Conservation (phyloP, 2,113 vertebrate genomes). For the Carassius gibelio region DNA sequence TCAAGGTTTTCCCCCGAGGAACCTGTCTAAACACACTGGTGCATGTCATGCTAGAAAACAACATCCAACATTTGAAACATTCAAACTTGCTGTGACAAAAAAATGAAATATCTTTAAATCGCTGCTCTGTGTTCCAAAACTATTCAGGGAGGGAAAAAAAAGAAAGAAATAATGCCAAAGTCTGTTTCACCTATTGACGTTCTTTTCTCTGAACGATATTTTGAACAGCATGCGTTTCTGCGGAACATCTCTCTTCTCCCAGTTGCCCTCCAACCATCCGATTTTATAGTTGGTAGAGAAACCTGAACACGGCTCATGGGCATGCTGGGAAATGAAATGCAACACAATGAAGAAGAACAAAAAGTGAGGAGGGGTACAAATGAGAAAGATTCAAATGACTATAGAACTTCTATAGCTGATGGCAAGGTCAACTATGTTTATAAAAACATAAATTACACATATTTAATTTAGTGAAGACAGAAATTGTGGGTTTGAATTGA, state of each 20-base stretch:
- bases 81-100: not conserved
- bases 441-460: slow-evolving; percentile 63
- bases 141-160: not conserved
- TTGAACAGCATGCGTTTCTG: slow-evolving; percentile 48
- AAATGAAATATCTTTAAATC: not conserved
- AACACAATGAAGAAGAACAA: slow-evolving; percentile 45
- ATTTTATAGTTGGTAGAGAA: slow-evolving; percentile 52
- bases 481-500: slow-evolving; percentile 57
- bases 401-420: slow-evolving; percentile 54
- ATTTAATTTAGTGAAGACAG: slow-evolving; percentile 63
- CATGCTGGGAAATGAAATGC: slow-evolving; percentile 57
- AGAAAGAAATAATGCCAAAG: slow-evolving; percentile 13
- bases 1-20: not conserved
- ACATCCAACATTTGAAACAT: not conserved
- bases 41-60: not conserved
- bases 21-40: not conserved
- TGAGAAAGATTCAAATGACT: slow-evolving; percentile 54
- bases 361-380: slow-evolving; percentile 38
- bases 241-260: slow-evolving; percentile 30
- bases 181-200: slow-evolving; percentile 39
- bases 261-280: slow-evolving; percentile 46
- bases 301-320: slow-evolving; percentile 56
- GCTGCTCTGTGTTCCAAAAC: not conserved
- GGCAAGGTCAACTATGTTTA: slow-evolving; percentile 66
- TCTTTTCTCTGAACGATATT: slow-evolving; percentile 38